phyloP scores from a whole-genome alignment of 1,140 invertebrate species.

The Aricia agestis region DNA sequence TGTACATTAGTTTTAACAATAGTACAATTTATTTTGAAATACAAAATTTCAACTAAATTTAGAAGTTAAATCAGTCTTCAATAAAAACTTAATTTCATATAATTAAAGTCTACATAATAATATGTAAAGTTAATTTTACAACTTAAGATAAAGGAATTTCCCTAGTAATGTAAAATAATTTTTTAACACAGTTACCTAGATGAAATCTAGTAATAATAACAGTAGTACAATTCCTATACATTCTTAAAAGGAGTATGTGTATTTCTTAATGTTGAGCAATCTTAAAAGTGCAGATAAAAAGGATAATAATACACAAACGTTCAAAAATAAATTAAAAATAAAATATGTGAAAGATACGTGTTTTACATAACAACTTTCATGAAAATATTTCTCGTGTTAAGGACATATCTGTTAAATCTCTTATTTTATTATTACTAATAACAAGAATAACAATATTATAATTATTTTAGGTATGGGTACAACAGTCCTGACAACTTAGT shows the following conservation, averaged over 20 bases:
- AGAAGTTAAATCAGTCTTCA: conserved; percentile 18
- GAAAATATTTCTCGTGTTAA: not conserved
- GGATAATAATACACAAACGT: not conserved
- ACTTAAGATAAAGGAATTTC: not conserved
- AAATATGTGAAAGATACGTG: not conserved
- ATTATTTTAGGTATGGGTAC: too few relatives aligned
- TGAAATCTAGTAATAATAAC: too few relatives aligned
- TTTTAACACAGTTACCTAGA: not conserved
- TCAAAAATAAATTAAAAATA: not conserved
- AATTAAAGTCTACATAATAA: not conserved
- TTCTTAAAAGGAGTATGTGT: not conserved
- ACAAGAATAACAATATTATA: too few relatives aligned
- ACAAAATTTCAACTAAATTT: conserved; percentile 18
- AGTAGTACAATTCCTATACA: not conserved
- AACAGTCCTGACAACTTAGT: not conserved
- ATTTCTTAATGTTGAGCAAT: conserved; percentile 1
- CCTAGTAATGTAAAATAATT: not conserved
- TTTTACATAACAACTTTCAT: not conserved
- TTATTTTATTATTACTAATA: too few relatives aligned
- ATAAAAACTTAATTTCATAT: conserved; percentile 18
- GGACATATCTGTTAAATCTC: too few relatives aligned
- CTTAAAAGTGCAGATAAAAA: not conserved
- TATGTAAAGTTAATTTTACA: conserved; percentile 14
- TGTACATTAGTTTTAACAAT: conserved; percentile 19
- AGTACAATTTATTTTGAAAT: conserved; percentile 8